Conservation (phyloP, 2,888 invertebrate genomes). For the Diogma glabrata region DNA sequence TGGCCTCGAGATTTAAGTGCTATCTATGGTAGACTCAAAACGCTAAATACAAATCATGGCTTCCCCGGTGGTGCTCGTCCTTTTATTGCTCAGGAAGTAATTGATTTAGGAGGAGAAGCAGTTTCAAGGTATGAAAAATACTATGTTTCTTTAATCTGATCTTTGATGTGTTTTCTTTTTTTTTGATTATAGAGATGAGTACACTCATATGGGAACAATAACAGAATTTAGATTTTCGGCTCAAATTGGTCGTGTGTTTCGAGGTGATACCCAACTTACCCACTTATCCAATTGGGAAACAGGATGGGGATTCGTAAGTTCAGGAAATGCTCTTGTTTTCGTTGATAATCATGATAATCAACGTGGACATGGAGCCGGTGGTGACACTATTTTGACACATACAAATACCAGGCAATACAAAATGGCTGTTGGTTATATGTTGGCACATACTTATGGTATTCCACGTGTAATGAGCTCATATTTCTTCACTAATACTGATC, state of each 20-base stretch:
- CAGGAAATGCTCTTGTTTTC: constrained; percentile 55
- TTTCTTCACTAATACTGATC: constrained; percentile 47
- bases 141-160: background rate
- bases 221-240: constrained; percentile 55
- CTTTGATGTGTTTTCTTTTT: constrained; percentile 10
- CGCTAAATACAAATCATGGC: constrained; percentile 47
- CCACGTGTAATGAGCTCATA: constrained; percentile 81
- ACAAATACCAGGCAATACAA: constrained; percentile 56
- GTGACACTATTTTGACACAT: constrained; percentile 51
- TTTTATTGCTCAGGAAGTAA: constrained; percentile 65
- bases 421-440: constrained; percentile 74
- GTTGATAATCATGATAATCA: constrained; percentile 91
- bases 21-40: background rate
- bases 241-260: constrained; percentile 41
- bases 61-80: constrained; percentile 52
- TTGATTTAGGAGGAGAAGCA: constrained; percentile 48
- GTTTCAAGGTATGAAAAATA: constrained; percentile 23
- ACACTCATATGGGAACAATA: constrained; percentile 48
- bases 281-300: constrained; percentile 53
- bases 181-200: constrained; percentile 37
- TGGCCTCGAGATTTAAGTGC: constrained; percentile 57
- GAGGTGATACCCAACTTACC: constrained; percentile 48
- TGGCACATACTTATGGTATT: constrained; percentile 73
- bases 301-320: constrained; percentile 52
- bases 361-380: constrained; percentile 55